Evolutionary conservation across 2,888 invertebrate genomes (phyloP), one percentile per base, ranked within the genome.

Genomic region (Drosophila siamana): DNA sequence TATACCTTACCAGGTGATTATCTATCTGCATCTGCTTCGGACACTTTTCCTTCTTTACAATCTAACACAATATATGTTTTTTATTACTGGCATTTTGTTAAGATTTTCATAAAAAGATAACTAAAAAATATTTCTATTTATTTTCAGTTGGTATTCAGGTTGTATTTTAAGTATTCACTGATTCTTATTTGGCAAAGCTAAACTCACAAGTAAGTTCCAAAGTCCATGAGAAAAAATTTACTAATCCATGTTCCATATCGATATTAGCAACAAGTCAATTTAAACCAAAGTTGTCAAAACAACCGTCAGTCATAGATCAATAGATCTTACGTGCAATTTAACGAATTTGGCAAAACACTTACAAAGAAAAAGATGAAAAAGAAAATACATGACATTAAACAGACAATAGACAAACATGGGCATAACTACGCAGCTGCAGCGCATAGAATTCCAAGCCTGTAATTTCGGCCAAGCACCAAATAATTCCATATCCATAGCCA

Each of bases 271-370:
- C 22, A 30, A 46, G 28, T 50, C 22, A 43, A 43, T 60, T 60
- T 3, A 1, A 13, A 5, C 22, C n/a, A 22, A 36, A 28, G 43
- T 33, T 11, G 7, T 11, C 13, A 30, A 9, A 16, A 13, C 16
- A 50, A 44, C 41, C 40, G 57, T 56, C 52, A 68, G n/a, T n/a
- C n/a, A 54, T 50, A 54, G 56, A 75, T 59, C 89, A 30, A 24
- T 40, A 44, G 28, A 87, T 89, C 87, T 86, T 52, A 71, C 72
- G 69, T 81, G 86, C 81, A 79, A 85, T 77, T 74, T 85, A 79
- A 74, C 75, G 71, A 88, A 87, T 78, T 85, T 78, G 62, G 62
- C 59, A 70, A 87, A 78, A 86, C 84, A 83, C 86, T 81, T 72
- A 68, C 44, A 48, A 24, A 26, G 22, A 63, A 54, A 33, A 30